Conservation (phyloP, 2,113 vertebrate genomes). For the Myiozetetes cayanensis region DNA sequence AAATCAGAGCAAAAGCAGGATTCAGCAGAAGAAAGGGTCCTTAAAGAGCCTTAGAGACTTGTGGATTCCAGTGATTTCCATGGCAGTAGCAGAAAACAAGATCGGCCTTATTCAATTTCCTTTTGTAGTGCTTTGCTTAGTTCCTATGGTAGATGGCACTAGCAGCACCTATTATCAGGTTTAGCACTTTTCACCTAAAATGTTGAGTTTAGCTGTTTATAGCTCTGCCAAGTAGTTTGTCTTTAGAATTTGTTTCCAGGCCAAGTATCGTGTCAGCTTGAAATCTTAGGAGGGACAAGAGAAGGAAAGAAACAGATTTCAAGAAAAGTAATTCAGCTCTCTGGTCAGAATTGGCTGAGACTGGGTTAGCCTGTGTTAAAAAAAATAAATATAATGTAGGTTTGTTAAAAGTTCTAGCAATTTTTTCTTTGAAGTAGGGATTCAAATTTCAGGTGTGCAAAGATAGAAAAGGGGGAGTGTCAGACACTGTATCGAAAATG, state of each 20-base stretch:
- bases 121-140: not conserved
- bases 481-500: not conserved
- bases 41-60: constrained; percentile 24
- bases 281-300: not conserved
- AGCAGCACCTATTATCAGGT: not conserved
- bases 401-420: not conserved
- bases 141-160: not conserved
- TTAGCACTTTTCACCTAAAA: not conserved
- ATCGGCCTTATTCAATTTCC: not conserved
- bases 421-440: not conserved
- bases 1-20: constrained; percentile 25
- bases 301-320: not conserved
- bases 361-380: not conserved
- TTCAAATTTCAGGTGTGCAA: not conserved
- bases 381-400: not conserved
- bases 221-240: not conserved
- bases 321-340: not conserved
- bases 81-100: constrained; percentile 8
- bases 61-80: constrained; percentile 42
- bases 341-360: not conserved
- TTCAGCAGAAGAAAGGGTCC: constrained; percentile 8
- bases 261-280: not conserved
- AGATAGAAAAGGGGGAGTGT: not conserved
- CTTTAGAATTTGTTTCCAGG: not conserved
- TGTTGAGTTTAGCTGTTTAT: not conserved